A percentile compares a stretch with the other conserved stretches of the same genome.
These are phyloP conservation scores for Xanthostigma xanthostigma DNA, from an alignment of 2,888 invertebrate genomes.

Conservation along the genomic window DNA sequence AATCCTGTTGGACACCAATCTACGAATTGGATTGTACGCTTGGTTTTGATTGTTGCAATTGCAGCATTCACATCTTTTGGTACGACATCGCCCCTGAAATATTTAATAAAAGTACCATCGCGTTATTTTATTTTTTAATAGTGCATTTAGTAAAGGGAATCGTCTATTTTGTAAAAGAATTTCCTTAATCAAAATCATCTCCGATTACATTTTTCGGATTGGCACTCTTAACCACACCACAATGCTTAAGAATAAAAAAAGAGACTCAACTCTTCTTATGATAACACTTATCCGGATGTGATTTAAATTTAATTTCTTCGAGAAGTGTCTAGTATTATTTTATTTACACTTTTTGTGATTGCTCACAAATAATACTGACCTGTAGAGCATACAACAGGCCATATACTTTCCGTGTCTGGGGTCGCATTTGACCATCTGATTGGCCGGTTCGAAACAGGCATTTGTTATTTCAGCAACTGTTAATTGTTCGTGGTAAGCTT, in stretches of 20 bases:
- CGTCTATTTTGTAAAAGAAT: background rate
- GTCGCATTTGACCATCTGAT: constrained; percentile 88
- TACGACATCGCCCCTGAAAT: constrained; percentile 69
- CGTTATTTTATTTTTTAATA: background rate
- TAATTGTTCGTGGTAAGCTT: constrained; percentile 84
- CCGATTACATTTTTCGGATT: no score
- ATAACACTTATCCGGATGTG: no score
- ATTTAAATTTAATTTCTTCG: no score
- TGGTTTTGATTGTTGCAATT: constrained; percentile 89
- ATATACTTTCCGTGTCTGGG: constrained; percentile 82
- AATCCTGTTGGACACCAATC: constrained; percentile 80
- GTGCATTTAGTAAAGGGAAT: background rate
- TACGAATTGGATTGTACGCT: constrained; percentile 77
- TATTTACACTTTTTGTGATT: background rate
- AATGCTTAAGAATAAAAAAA: no score
- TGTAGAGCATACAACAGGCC: constrained; percentile 90
- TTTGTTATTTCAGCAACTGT: constrained; percentile 87
- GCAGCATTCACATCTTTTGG: constrained; percentile 89
- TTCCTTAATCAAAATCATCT: no score
- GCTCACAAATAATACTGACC: constrained; percentile 25
- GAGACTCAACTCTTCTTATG: no score
- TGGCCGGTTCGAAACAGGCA: constrained; percentile 88
- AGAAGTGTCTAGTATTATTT: background rate
- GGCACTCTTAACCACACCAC: no score
- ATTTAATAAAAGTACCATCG: background rate